Evolutionary conservation across 2,888 invertebrate genomes (phyloP), one percentile per base, ranked within the genome.

Genomic region (Polydrusus pterygomalis): DNA sequence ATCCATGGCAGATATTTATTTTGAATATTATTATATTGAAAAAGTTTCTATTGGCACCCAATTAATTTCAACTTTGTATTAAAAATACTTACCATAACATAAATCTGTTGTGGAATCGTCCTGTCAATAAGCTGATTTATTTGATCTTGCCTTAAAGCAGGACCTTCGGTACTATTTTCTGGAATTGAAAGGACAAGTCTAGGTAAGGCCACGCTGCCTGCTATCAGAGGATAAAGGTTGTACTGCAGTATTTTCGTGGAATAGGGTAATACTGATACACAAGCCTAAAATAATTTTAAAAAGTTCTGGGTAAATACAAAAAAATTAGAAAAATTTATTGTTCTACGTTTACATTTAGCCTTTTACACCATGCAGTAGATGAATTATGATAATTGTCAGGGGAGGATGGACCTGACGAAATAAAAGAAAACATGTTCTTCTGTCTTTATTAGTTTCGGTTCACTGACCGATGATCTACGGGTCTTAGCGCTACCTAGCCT

Each of bases 141-240:
- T 82, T 91, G 89, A 72, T 86, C 88, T 81, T 88, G 89, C 78
- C 86, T 86, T 69, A 90, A 78, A 78, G 87, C 81, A 0, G 86
- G 82, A n/a, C 84, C 84, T 74, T 87, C 88, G 2, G 83, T 80
- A 64, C 83, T 81, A 56, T 82, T 84, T 77, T 90, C 90, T 1
- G 90, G 85, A 34, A 91, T 84, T 17, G 88, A 88, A 45, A 91
- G 88, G 85, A 89, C 88, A 85, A 92, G 87, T 82, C 90, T 88
- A 0, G 95, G 94, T 72, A 94, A 90, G 2, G 90, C 89, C n/a
- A 94, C 92, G 85, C 92, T 91, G 2, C 95, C 95, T 10, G 94
- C 90, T 62, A 93, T 89, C 80, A 95, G 88, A 0, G 96, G 96
- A 82, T 95, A 94, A 76, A 96, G 89, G 84, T 95, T 95, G 89